These are phyloP conservation scores for Plestiodon gilberti DNA, from an alignment of 2,113 vertebrate species.

Conservation along the genomic window DNA sequence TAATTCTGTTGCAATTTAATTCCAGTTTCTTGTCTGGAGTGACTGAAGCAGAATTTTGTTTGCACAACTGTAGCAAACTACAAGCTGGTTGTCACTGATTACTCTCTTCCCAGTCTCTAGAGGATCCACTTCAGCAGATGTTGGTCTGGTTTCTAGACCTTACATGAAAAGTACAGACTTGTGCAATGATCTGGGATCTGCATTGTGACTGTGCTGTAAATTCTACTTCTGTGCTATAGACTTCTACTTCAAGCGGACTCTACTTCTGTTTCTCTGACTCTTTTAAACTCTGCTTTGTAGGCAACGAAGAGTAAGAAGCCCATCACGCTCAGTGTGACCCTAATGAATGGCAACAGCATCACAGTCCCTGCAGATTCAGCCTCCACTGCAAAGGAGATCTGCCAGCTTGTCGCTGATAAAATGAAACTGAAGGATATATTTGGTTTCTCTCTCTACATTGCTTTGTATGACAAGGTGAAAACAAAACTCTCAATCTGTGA, in stretches of 20 bases:
- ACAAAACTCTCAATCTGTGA: neutral
- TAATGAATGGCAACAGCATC: conserved; percentile 85
- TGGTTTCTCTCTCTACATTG: conserved; percentile 93
- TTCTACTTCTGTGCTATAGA: too few relatives aligned
- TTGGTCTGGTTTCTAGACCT: neutral
- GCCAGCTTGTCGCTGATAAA: conserved; percentile 82
- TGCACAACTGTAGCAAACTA: neutral
- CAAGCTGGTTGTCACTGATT: neutral
- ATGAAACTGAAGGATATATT: conserved; percentile 84
- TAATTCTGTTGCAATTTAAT: conserved; percentile 10
- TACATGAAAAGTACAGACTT: neutral
- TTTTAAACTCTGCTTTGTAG: conserved; percentile 69
- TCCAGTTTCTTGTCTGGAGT: neutral
- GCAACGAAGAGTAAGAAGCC: conserved; percentile 91
- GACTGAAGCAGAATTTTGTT: neutral
- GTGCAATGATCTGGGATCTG: neutral
- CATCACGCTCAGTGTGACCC: conserved; percentile 81
- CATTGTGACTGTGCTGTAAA: too few relatives aligned
- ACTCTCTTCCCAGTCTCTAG: neutral
- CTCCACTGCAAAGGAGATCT: conserved; percentile 89
- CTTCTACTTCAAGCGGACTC: too few relatives aligned
- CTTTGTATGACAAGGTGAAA: conserved; percentile 91
- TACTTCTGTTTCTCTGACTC: conserved; percentile 21
- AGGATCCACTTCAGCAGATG: neutral
- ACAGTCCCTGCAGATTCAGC: conserved; percentile 88